Conservation (phyloP, 2,113 vertebrate genomes). For the Cheilinus undulatus region DNA sequence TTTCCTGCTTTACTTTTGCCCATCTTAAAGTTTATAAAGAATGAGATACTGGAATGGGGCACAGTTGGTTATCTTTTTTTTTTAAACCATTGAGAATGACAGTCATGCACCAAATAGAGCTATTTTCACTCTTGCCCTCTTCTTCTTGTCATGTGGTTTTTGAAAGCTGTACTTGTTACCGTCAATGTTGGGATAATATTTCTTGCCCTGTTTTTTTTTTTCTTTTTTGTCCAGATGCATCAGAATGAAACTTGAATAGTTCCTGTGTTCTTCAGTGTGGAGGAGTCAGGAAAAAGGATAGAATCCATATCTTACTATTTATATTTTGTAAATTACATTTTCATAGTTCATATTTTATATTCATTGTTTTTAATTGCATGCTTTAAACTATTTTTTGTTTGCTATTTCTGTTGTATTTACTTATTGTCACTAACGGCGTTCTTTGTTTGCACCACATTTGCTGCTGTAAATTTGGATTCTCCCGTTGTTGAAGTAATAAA, state of each 20-base stretch:
- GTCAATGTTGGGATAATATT: not conserved
- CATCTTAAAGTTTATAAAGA: not conserved
- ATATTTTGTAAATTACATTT: no score
- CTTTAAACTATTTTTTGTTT: no score
- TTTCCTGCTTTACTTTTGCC: not conserved
- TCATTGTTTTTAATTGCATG: no score
- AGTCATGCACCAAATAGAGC: constrained; percentile 1
- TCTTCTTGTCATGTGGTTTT: not conserved
- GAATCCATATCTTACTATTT: no score
- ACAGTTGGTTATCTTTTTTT: not conserved
- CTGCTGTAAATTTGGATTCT: no score
- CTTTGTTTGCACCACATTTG: no score
- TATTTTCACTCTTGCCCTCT: not conserved
- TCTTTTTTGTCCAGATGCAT: not conserved
- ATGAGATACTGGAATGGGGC: not conserved
- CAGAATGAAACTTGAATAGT: not conserved
- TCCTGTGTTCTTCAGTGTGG: not conserved
- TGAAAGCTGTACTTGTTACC: not conserved
- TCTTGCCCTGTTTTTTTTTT: not conserved
- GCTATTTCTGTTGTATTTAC: no score
- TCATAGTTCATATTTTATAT: no score
- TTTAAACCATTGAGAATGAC: constrained; percentile 17
- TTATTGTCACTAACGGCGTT: no score
- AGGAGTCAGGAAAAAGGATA: not conserved
- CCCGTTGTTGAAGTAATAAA: no score